A percentile compares a stretch with the other conserved stretches of the same genome.
phyloP scores from a whole-genome alignment of 1,140 invertebrate genomes.

The Phymastichus coffea region DNA sequence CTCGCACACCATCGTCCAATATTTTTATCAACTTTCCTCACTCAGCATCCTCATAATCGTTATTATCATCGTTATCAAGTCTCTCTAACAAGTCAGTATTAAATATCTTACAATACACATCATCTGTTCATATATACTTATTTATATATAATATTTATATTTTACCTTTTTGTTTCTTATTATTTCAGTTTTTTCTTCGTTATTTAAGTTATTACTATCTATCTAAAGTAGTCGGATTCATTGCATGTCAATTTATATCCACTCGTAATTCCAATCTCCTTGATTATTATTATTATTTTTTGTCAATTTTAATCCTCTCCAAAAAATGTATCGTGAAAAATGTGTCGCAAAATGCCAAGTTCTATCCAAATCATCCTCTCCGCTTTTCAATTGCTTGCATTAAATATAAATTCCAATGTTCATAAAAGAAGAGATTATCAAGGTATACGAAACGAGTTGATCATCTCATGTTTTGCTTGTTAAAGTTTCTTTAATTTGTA shows the following conservation, averaged over 20 bases:
- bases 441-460: constrained; percentile 27
- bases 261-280: constrained; percentile 10
- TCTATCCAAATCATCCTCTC: too few relatives aligned
- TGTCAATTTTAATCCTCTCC: constrained; percentile 1
- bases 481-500: constrained; percentile 28
- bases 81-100: constrained; percentile 48
- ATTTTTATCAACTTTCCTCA: constrained; percentile 28
- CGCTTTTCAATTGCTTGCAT: constrained; percentile 1
- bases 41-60: constrained; percentile 29
- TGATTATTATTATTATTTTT: constrained; percentile 11
- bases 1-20: constrained; percentile 32
- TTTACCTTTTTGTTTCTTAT: constrained; percentile 38
- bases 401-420: constrained; percentile 20
- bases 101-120: constrained; percentile 54
- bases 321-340: too few relatives aligned
- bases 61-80: constrained; percentile 40
- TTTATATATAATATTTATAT: constrained; percentile 47
- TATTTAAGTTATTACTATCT: constrained; percentile 48
- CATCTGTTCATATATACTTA: constrained; percentile 44
- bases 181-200: constrained; percentile 39
- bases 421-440: constrained; percentile 18
- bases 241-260: constrained; percentile 27
- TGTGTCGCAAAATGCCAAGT: too few relatives aligned
- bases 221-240: constrained; percentile 48
- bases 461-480: constrained; percentile 24